These are phyloP conservation scores for Scaptodrosophila lebanonensis DNA, from an alignment of 1,140 invertebrate species.

Conservation along the genomic window DNA sequence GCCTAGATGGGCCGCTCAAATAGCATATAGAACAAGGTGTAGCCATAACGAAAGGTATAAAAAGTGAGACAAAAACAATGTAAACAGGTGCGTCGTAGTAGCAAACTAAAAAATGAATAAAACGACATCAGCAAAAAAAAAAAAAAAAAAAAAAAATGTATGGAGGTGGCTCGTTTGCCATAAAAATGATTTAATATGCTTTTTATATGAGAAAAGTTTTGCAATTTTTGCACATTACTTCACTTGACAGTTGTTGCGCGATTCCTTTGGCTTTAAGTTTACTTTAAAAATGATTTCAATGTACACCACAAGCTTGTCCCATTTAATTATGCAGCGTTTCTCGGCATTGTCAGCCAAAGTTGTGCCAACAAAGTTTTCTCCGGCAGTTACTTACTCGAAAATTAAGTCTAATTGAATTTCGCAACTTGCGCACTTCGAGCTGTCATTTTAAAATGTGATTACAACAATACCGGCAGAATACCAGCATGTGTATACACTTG, in stretches of 20 bases:
- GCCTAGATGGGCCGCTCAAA: conserved; percentile 6
- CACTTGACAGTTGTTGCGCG: conserved; percentile 42
- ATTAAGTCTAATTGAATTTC: conserved; percentile 56
- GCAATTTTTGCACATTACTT: conserved; percentile 53
- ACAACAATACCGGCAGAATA: conserved; percentile 13
- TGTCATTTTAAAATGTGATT: conserved; percentile 51
- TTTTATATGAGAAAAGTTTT: conserved; percentile 57
- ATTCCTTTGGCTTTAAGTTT: conserved; percentile 22
- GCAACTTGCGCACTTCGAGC: conserved; percentile 36
- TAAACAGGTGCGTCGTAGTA: conserved; percentile 42
- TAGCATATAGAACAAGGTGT: conserved; percentile 24
- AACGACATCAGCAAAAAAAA: too few relatives aligned
- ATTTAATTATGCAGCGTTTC: conserved; percentile 37
- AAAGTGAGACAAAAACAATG: conserved; percentile 16
- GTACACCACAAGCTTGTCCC: conserved; percentile 8
- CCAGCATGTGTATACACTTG: conserved; percentile 17
- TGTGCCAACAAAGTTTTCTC: conserved; percentile 3
- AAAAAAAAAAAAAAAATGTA: too few relatives aligned
- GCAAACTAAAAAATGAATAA: conserved; percentile 12
- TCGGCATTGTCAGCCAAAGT: background rate
- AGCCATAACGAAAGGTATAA: conserved; percentile 29
- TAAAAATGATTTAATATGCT: conserved; percentile 56
- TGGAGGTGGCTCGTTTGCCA: conserved; percentile 29
- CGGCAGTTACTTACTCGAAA: conserved; percentile 42
- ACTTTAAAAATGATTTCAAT: conserved; percentile 32